A percentile compares a stretch with the other conserved stretches of the same genome.
phyloP scores from a whole-genome alignment of 2,113 vertebrate species.

The Lagopus leucura region DNA sequence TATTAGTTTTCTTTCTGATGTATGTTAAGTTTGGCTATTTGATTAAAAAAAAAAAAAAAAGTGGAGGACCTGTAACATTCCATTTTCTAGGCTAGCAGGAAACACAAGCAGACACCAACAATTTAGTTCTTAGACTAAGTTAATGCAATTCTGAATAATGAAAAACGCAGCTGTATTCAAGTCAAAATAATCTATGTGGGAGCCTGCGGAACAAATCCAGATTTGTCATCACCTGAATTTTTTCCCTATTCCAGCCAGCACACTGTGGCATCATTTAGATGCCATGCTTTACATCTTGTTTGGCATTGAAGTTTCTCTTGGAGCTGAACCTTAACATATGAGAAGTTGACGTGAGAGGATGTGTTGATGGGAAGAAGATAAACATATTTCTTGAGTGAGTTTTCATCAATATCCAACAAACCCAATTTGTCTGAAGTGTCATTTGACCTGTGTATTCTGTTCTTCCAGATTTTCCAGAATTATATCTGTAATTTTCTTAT shows the following conservation, averaged over 20 bases:
- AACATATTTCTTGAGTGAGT: background rate
- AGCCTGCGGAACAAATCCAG: background rate
- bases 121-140: background rate
- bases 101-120: background rate
- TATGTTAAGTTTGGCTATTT: background rate
- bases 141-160: background rate
- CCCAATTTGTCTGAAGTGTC: background rate
- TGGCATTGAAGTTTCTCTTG: background rate
- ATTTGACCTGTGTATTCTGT: background rate
- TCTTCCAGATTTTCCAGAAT: background rate
- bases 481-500: background rate
- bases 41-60: background rate
- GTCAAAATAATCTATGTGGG: background rate
- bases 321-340: background rate
- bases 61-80: background rate
- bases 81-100: background rate
- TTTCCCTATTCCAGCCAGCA: background rate
- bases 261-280: background rate
- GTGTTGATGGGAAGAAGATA: background rate
- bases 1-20: background rate
- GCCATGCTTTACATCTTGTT: background rate
- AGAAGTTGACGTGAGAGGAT: background rate
- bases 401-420: background rate
- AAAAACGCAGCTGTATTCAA: background rate
- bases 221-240: background rate